Evolutionary conservation across 64 coral and sea anemone genomes (phyloP), one percentile per base, ranked within the genome.

Genomic region (Montipora efflorescens): DNA sequence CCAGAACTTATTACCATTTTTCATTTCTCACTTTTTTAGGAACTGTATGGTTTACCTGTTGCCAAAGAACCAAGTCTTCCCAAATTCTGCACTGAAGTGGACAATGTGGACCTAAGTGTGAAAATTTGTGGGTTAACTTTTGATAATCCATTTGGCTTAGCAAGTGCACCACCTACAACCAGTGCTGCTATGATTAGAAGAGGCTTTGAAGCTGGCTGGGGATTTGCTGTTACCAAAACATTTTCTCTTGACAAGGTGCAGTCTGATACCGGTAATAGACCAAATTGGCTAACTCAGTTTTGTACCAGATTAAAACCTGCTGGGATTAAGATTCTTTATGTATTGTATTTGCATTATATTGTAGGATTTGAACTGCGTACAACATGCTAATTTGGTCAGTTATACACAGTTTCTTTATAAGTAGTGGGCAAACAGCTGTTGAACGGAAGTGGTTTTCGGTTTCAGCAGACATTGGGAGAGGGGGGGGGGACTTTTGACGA

Each of bases 151-250:
- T 96, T 99, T 89, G 98, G 98, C 10, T 76, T 99, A 48, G 98
- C 98, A 5, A 99, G 98, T 87, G 98, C 98, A 2, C 95, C 98
- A 5, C 98, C 98, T 1, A 99, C 98, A 1, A 99, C 98, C 10
- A 96, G 61, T 62, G 94, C 98, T 44, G 98, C 98, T 15, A 99
- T 99, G 98, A 99, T 99, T 70, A 96, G 98, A 68, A 83, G 98
- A 70, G 98, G 98, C 2, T 96, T 96, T 89, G 92, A 99, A 87
- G 95, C 95, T 62, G 98, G 98, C 58, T 99, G 98, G 98, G 98
- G 98, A 13, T 99, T 99, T 93, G 95, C 92, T 11, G 85, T 99
- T 59, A 96, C 98, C 0, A 99, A 99, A 74, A 99, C 98, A 5
- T 99, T 96, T 86, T 78, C 89, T 48, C 78, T 99, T 20, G 95